phyloP scores from a whole-genome alignment of 2,888 invertebrate species.

The Uropetala carovei region DNA sequence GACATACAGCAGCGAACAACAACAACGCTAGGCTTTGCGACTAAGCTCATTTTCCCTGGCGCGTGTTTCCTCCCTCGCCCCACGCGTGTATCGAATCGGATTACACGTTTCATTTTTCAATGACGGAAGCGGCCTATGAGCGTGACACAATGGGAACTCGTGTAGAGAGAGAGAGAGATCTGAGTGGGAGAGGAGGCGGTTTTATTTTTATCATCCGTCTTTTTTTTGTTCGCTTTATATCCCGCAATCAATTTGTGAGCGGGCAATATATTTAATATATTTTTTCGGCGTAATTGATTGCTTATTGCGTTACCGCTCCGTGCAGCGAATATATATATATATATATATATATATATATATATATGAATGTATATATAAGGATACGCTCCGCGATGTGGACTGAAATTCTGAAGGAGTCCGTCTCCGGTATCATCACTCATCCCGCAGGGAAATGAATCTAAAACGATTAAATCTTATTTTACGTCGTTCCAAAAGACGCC shows the following conservation, averaged over 20 bases:
- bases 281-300: background rate
- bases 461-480: constrained; percentile 13
- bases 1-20: too few species aligned
- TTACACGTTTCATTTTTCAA: background rate
- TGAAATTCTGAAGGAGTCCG: background rate
- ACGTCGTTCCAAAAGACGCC: background rate
- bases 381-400: background rate
- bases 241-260: background rate
- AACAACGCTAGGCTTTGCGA: background rate
- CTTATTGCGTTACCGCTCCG: constrained; percentile 27
- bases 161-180: background rate
- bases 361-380: background rate
- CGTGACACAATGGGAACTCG: background rate
- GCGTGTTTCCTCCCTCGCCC: background rate
- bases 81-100: background rate
- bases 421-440: background rate
- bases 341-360: too few species aligned
- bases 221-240: background rate
- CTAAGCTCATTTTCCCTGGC: background rate
- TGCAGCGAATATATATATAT: background rate
- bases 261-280: background rate
- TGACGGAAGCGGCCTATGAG: background rate
- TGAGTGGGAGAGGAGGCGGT: background rate
- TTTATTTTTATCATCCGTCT: background rate
- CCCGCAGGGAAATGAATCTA: background rate